Base-by-base conservation (phyloP, 37 sponge, comb jelly and placozoan species). In the Crambe crambe region DNA sequence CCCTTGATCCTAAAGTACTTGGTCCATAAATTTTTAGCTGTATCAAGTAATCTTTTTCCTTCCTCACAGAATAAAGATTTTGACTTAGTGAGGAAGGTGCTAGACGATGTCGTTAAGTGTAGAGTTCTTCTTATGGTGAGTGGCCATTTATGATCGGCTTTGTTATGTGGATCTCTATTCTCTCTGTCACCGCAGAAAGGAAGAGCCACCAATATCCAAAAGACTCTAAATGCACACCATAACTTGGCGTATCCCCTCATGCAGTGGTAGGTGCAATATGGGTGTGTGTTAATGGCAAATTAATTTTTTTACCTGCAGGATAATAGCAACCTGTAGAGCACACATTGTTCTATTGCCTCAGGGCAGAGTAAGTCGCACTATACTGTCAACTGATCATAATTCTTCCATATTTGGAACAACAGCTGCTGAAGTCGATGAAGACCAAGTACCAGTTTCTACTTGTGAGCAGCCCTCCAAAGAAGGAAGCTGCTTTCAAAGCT, bases 401-500 rank as follows among this genome's bases (percentile, higher is more conserved):
- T 70, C 1, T 70, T 21, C 3, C 42, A 22, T 70, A 4, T 4
- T 15, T 15, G 2, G 10, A 41, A 22, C n/a, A 47, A 0, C 61
- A 90, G 89, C 75, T 47, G 37, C 22, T 93, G 31, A 77, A 76
- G 42, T 75, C 90, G 15, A 93, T 93, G 87, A 69, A 67, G 18
- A 89, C 94, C 0, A 85, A 89, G 56, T 85, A 93, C 43, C 94
- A 93, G 81, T 93, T 89, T 47, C 73, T 93, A 2, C 83, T 93
- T 37, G 65, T 93, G 57, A 89, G 90, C 37, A 89, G 87, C 37
- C 94, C 94, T 41, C 94, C 94, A 40, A 81, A 87, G 1, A 93
- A 93, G 70, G 94, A 93, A n/a, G 80, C 71, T 0, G 77, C 76
- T n/a, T 93, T 93, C 63, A 82, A 83, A 60, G 36, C 74, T 25